Conservation (phyloP, 2,888 invertebrate genomes). For the Chaitophorus viminalis region DNA sequence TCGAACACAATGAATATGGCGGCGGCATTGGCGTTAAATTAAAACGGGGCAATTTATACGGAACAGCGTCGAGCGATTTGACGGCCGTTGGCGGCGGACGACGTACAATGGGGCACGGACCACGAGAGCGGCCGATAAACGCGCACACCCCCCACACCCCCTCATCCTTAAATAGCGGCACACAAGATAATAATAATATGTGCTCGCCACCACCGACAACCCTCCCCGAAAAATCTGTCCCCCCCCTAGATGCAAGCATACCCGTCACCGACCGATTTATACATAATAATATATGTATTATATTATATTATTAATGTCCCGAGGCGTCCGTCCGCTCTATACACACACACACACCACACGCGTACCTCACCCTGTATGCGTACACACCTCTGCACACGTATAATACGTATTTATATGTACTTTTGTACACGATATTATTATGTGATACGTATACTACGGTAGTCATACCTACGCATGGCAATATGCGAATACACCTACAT, state of each 20-base stretch:
- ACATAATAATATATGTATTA: too few species aligned
- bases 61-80: constrained; percentile 17
- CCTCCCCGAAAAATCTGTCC: background rate
- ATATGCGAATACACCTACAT: too few species aligned
- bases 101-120: constrained; percentile 3
- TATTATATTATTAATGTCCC: too few species aligned
- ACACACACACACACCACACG: too few species aligned
- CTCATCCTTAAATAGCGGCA: constrained; percentile 28
- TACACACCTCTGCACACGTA: background rate
- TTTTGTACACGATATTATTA: too few species aligned
- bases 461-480: too few species aligned
- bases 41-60: constrained; percentile 12
- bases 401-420: too few species aligned
- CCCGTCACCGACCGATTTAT: background rate
- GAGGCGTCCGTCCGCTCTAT: too few species aligned
- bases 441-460: too few species aligned
- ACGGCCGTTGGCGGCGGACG: constrained; percentile 9
- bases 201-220: background rate
- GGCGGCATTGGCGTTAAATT: constrained; percentile 40
- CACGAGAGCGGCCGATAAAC: constrained; percentile 20
- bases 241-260: background rate
- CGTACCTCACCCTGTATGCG: background rate
- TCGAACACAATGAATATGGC: constrained; percentile 11
- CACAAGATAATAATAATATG: constrained; percentile 55
- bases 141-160: background rate